phyloP scores from a whole-genome alignment of 2,113 vertebrate species.

The Pseudorhombus dupliciocellatus region DNA sequence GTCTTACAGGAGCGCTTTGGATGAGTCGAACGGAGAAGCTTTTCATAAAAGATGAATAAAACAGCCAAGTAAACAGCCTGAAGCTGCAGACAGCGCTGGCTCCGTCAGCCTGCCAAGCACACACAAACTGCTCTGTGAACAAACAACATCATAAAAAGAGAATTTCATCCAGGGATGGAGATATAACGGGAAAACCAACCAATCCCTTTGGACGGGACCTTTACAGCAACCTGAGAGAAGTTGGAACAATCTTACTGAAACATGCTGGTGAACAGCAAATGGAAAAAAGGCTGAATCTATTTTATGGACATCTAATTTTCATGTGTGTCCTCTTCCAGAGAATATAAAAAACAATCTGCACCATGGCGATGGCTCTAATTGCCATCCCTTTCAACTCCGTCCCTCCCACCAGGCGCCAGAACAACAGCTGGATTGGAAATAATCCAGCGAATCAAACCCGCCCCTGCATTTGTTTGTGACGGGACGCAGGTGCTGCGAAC shows the following conservation, averaged over 20 bases:
- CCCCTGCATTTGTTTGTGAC: conserved; percentile 39
- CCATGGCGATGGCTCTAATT: conserved; percentile 5
- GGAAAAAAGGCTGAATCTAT: no score
- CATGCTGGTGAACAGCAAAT: no score
- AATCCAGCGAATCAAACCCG: conserved; percentile 46
- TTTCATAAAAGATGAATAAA: conserved; percentile 30
- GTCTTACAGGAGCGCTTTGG: conserved; percentile 26
- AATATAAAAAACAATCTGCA: conserved; percentile 1
- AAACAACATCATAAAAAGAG: conserved; percentile 47
- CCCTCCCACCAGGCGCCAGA: conserved; percentile 24
- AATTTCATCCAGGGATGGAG: conserved; percentile 27
- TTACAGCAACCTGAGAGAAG: not conserved
- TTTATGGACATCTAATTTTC: conserved; percentile 9
- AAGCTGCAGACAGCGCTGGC: conserved; percentile 41
- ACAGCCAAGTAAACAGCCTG: conserved; percentile 55
- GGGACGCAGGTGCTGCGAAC: conserved; percentile 60
- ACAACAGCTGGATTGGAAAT: conserved; percentile 61
- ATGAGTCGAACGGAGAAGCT: conserved; percentile 31
- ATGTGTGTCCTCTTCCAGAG: not conserved
- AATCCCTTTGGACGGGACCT: not conserved
- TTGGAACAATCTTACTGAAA: no score
- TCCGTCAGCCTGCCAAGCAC: conserved; percentile 33
- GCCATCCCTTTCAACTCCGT: no score
- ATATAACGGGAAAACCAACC: conserved; percentile 4
- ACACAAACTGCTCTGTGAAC: conserved; percentile 44